Conservation (phyloP, 2,113 vertebrate genomes). For the Forbesichthys agassizii region DNA sequence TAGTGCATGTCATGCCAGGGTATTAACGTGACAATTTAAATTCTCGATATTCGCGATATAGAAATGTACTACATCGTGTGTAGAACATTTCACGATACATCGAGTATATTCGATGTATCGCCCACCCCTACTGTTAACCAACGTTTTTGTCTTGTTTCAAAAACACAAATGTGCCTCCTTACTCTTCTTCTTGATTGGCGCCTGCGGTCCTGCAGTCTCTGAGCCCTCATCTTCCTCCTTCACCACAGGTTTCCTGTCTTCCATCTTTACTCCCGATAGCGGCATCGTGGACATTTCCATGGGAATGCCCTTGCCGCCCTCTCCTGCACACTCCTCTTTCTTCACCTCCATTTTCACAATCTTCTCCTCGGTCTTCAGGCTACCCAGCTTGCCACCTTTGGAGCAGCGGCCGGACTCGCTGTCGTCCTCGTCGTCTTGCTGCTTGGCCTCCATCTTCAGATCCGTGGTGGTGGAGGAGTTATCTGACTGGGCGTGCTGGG, state of each 20-base stretch:
- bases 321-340: conserved; percentile 72
- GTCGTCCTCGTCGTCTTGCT: conserved; percentile 82
- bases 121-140: too few relatives aligned
- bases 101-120: too few relatives aligned
- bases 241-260: conserved; percentile 86
- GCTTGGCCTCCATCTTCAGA: conserved; percentile 85
- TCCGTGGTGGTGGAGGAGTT: conserved; percentile 77
- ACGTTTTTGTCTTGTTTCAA: too few relatives aligned
- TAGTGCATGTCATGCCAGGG: too few relatives aligned
- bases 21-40: too few relatives aligned
- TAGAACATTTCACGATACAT: too few relatives aligned
- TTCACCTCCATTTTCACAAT: conserved; percentile 76
- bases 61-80: too few relatives aligned
- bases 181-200: conserved; percentile 93
- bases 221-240: conserved; percentile 90
- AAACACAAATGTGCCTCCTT: conserved; percentile 41
- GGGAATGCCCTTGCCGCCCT: conserved; percentile 84
- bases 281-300: conserved; percentile 73
- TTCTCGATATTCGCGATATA: too few relatives aligned
- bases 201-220: conserved; percentile 77
- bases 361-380: conserved; percentile 84
- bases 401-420: conserved; percentile 61
- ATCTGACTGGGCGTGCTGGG: conserved; percentile 84
- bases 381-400: conserved; percentile 75
- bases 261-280: conserved; percentile 53